Evolutionary conservation across 2,888 invertebrate species (phyloP).

Genomic region (Perizoma flavofasciatum): DNA sequence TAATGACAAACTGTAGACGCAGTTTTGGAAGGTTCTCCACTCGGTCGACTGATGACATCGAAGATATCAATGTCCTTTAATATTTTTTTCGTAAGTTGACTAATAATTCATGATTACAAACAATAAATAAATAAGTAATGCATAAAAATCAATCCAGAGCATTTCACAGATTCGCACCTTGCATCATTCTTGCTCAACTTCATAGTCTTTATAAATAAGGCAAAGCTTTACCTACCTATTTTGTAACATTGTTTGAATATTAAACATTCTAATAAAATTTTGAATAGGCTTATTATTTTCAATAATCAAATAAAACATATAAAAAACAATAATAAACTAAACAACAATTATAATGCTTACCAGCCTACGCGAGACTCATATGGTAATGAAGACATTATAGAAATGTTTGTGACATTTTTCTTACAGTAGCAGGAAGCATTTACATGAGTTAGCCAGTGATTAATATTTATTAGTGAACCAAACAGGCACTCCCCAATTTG

Average conservation of each 20-base stretch:
- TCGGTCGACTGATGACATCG: too few relatives aligned
- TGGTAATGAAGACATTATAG: slow-evolving; percentile 71
- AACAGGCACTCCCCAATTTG: slow-evolving; percentile 34
- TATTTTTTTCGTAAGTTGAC: too few relatives aligned
- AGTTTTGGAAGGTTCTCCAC: too few relatives aligned
- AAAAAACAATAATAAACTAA: slow-evolving; percentile 43
- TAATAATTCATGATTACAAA: too few relatives aligned
- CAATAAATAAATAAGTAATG: too few relatives aligned
- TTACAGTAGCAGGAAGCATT: slow-evolving; percentile 78
- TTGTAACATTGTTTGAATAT: slow-evolving; percentile 8
- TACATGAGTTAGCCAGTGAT: slow-evolving; percentile 71
- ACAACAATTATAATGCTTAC: slow-evolving; percentile 41
- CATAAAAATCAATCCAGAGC: too few relatives aligned
- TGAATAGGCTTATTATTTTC: slow-evolving; percentile 33
- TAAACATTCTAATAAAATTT: slow-evolving; percentile 25
- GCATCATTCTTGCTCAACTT: not conserved
- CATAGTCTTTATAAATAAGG: not conserved
- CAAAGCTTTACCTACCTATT: not conserved
- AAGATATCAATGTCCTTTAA: too few relatives aligned
- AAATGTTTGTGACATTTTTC: slow-evolving; percentile 65
- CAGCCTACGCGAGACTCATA: slow-evolving; percentile 60
- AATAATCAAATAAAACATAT: slow-evolving; percentile 33
- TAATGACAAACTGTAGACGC: too few relatives aligned
- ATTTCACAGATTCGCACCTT: too few relatives aligned
- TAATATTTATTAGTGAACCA: slow-evolving; percentile 70